Conservation (phyloP, 2,113 vertebrate species). For the Suncus etruscus region DNA sequence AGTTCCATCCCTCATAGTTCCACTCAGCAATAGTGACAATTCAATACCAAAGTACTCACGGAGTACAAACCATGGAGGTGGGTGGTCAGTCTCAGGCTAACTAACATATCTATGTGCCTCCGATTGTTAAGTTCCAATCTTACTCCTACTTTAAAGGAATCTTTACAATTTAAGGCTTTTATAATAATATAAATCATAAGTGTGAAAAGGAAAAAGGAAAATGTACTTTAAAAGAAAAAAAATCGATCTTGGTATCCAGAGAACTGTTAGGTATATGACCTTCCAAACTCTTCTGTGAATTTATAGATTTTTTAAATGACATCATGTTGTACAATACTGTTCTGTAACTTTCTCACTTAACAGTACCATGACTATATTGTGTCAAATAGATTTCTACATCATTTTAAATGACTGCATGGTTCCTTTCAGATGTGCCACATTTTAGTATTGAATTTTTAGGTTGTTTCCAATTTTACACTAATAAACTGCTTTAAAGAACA, state of each 20-base stretch:
- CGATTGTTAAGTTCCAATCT: conserved; percentile 47
- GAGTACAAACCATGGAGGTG: neutral
- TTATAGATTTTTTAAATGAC: conserved; percentile 61
- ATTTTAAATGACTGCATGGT: conserved; percentile 72
- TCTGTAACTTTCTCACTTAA: conserved; percentile 75
- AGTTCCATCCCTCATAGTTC: neutral
- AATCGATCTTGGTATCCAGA: conserved; percentile 41
- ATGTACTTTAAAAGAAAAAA: conserved; percentile 1
- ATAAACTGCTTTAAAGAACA: conserved; percentile 79
- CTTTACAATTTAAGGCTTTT: conserved; percentile 59
- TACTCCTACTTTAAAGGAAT: conserved; percentile 36
- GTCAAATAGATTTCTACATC: conserved; percentile 67
- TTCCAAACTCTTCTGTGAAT: conserved; percentile 64
- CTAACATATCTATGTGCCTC: conserved; percentile 55
- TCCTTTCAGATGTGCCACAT: conserved; percentile 71
- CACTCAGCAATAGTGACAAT: conserved; percentile 20
- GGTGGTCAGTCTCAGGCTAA: neutral
- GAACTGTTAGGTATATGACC: conserved; percentile 42
- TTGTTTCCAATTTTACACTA: conserved; percentile 77
- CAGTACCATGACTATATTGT: conserved; percentile 60
- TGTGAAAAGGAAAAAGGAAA: conserved; percentile 37
- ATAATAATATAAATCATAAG: conserved; percentile 38
- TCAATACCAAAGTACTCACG: neutral
- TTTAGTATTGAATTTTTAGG: conserved; percentile 75
- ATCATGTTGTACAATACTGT: conserved; percentile 71